Base-by-base conservation (phyloP, 2,888 invertebrate species). In the Ctena decussata region DNA sequence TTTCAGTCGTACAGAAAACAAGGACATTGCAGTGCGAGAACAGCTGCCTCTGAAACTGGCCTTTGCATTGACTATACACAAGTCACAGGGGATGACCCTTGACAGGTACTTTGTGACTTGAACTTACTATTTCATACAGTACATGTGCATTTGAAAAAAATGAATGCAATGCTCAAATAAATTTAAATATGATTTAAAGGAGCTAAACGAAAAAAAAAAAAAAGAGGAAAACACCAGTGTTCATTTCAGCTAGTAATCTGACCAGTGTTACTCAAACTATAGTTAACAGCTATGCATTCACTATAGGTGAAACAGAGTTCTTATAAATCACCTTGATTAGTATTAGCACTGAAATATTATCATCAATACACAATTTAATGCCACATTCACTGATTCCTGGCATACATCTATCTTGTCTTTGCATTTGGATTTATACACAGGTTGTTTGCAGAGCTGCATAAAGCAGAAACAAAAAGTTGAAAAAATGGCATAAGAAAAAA, bases 41-140 rank as follows among this genome's bases (percentile, higher is more conserved):
- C 83, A 79, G 35, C 30, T 44, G 30, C 83, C 83, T 12, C 44
- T 83, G 24, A 79, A 79, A 41, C 60, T 70, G 74, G 83, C 83
- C 6, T 83, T 57, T 79, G 79, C 79, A 5, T 35, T 83, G 8
- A 83, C 83, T 3, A 75, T 83, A 32, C 83, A 83, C 53, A 83
- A 83, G 53, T 49, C 75, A 15, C 83, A 83, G 53, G 80, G 84
- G 37, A 84, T 80, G 77, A 84, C 84, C n/a, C 80, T 84, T 60
- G 77, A 84, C 46, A 84, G 84, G 84, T 84, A 69, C 32, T 41
- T 32, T 49, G 49, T 49, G 49, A 49, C n/a, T 49, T 49, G 49
- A 49, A 21, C 11, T 49, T 49, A 15, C 49, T 21, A 15, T 49
- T 49, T 49, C 49, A 49, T 49, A 21, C 18, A 49, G 12, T 49